These are phyloP conservation scores for Eueremaeus valkanovi DNA, from an alignment of 2,888 invertebrate species.

Conservation along the genomic window DNA sequence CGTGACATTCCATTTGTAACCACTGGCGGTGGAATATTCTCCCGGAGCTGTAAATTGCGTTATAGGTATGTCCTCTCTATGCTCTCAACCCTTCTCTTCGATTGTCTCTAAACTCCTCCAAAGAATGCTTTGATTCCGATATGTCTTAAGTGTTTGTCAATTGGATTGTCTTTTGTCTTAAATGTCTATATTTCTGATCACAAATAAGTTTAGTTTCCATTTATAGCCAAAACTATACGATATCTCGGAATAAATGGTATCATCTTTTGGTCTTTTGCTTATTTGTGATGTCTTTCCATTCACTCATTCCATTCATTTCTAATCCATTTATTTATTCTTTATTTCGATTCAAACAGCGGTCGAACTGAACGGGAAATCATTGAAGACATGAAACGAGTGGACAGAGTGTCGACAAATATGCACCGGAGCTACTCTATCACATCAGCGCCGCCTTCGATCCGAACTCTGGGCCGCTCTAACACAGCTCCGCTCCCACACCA, in stretches of 20 bases:
- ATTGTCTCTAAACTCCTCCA: no score
- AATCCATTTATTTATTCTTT: slow-evolving; percentile 19
- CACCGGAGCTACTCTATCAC: slow-evolving; percentile 41
- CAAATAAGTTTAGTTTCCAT: slow-evolving; percentile 24
- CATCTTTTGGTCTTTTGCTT: neutral
- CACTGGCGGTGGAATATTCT: slow-evolving; percentile 85
- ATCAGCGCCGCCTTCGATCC: slow-evolving; percentile 37
- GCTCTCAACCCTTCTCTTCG: no score
- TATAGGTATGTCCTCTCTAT: slow-evolving; percentile 58
- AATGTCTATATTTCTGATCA: neutral
- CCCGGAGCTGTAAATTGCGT: slow-evolving; percentile 89
- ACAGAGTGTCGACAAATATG: slow-evolving; percentile 34
- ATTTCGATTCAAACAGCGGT: slow-evolving; percentile 59
- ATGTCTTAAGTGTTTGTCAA: neutral
- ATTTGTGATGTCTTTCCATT: slow-evolving; percentile 32
- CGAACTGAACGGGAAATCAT: slow-evolving; percentile 86
- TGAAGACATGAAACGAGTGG: slow-evolving; percentile 60
- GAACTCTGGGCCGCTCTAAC: slow-evolving; percentile 42
- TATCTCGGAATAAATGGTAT: slow-evolving; percentile 26
- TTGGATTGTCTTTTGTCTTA: neutral
- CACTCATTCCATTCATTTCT: neutral
- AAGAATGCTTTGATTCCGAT: neutral
- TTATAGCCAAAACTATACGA: slow-evolving; percentile 17
- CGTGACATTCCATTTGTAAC: slow-evolving; percentile 77
- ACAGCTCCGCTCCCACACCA: slow-evolving; percentile 40